A percentile compares a stretch with the other conserved stretches of the same genome.
phyloP scores from a whole-genome alignment of 2,797 vertebrate species.

The Lates japonicus region DNA sequence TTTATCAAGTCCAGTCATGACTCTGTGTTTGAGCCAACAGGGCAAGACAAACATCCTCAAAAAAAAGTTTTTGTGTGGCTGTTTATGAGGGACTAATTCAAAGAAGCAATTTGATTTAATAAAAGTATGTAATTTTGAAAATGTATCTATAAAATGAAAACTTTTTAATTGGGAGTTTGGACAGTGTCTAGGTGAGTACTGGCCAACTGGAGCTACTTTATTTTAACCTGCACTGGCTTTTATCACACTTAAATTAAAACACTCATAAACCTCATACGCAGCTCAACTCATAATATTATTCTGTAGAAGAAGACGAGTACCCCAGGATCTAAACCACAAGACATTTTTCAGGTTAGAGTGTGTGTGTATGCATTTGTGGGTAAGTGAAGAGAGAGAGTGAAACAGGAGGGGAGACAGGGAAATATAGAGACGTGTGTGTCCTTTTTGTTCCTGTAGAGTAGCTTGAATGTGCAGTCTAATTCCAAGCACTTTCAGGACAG shows the following conservation, averaged over 20 bases:
- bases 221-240: constrained; percentile 28
- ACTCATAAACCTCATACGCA: constrained; percentile 23
- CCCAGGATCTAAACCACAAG: constrained; percentile 19
- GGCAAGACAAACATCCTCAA: neutral
- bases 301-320: constrained; percentile 1
- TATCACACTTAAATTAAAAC: constrained; percentile 25
- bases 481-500: constrained; percentile 30
- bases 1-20: neutral
- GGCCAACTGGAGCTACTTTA: constrained; percentile 8
- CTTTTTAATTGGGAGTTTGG: constrained; percentile 23
- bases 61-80: neutral
- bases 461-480: constrained; percentile 36
- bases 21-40: neutral
- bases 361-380: neutral
- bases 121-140: neutral
- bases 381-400: neutral
- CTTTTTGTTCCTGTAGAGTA: constrained; percentile 32
- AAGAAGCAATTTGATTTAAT: constrained; percentile 21
- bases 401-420: neutral
- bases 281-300: constrained; percentile 3
- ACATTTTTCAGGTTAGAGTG: constrained; percentile 33
- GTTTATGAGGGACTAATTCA: neutral
- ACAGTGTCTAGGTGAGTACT: neutral
- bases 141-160: constrained; percentile 3
- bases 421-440: constrained; percentile 5